Conservation (phyloP, 2,888 invertebrate genomes). For the Pseudolycoriella hygida region DNA sequence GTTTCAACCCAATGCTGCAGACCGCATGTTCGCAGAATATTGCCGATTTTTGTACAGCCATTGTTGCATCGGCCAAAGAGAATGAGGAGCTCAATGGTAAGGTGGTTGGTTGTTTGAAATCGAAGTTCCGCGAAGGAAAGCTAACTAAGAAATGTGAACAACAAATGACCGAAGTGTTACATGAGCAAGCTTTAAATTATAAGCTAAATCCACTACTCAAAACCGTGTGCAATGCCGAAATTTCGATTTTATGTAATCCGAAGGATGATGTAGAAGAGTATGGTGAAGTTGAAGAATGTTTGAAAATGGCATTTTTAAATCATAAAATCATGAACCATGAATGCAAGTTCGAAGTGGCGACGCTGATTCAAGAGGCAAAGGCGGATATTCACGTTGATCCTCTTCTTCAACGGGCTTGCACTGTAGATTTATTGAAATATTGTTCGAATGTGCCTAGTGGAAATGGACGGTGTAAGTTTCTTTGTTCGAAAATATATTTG, state of each 20-base stretch:
- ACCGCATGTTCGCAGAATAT: conserved; percentile 70
- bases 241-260: conserved; percentile 41
- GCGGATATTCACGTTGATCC: conserved; percentile 95
- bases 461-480: conserved; percentile 68
- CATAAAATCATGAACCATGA: conserved; percentile 53
- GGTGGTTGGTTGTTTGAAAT: conserved; percentile 65
- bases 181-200: conserved; percentile 81
- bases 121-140: conserved; percentile 55
- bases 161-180: conserved; percentile 63
- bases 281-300: conserved; percentile 64
- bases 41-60: conserved; percentile 44
- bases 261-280: conserved; percentile 25
- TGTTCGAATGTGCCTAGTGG: conserved; percentile 71
- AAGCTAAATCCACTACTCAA: conserved; percentile 75
- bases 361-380: conserved; percentile 72
- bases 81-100: conserved; percentile 69
- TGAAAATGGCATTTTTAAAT: conserved; percentile 65
- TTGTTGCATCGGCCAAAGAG: conserved; percentile 33
- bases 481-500: no score
- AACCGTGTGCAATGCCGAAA: conserved; percentile 59
- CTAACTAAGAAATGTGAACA: conserved; percentile 60
- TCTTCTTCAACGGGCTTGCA: conserved; percentile 71
- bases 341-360: conserved; percentile 72
- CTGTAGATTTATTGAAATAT: conserved; percentile 62
- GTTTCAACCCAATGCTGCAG: conserved; percentile 72